phyloP scores from a whole-genome alignment of 2,113 vertebrate genomes.

The Tapirus terrestris region DNA sequence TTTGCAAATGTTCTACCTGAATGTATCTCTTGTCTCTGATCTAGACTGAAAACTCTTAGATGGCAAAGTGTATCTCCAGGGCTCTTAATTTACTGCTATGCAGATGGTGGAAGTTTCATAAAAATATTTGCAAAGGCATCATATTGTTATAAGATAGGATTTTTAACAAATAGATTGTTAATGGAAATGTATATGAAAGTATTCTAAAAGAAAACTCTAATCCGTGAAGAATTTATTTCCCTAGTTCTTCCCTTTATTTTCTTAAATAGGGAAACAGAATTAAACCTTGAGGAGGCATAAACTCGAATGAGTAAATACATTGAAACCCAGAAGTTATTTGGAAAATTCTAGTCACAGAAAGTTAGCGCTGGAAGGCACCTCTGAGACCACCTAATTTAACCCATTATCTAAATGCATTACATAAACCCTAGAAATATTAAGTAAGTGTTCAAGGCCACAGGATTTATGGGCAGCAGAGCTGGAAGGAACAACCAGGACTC shows the following conservation, averaged over 20 bases:
- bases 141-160: neutral
- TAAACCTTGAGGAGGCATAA: neutral
- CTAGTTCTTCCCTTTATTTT: neutral
- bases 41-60: neutral
- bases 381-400: neutral
- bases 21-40: neutral
- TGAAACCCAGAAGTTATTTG: neutral
- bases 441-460: neutral
- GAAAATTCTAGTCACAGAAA: conserved; percentile 30
- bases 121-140: neutral
- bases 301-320: neutral
- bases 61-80: neutral
- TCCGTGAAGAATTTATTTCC: neutral
- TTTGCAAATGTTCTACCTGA: neutral
- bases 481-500: neutral
- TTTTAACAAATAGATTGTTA: neutral
- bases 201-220: neutral
- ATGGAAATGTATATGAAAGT: neutral
- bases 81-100: neutral
- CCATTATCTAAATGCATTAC: neutral
- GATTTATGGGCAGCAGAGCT: neutral
- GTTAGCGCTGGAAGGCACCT: neutral
- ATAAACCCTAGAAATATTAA: neutral
- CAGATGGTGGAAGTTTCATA: neutral
- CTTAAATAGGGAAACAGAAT: neutral